phyloP scores from a whole-genome alignment of 2,113 vertebrate genomes.

The Willisornis vidua region DNA sequence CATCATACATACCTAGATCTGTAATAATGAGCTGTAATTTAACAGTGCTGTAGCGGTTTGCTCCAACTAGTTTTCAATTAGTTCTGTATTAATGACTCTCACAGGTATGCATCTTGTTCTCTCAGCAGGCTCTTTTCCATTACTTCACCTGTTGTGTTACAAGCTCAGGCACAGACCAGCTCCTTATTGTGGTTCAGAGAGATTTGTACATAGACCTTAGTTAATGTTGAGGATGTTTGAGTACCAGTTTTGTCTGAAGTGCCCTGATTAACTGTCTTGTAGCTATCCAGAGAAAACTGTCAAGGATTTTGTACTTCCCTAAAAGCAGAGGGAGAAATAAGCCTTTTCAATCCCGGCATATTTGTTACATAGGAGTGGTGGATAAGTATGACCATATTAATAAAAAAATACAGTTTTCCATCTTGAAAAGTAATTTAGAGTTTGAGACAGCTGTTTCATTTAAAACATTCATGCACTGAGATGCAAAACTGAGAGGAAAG shows the following conservation, averaged over 20 bases:
- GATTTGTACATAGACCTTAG: not conserved
- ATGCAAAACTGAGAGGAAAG: not conserved
- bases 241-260: not conserved
- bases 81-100: not conserved
- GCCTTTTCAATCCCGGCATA: not conserved
- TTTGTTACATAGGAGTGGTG: not conserved
- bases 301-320: not conserved
- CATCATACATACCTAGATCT: not conserved
- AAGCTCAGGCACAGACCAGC: not conserved
- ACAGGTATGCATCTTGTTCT: not conserved
- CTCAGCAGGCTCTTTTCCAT: not conserved
- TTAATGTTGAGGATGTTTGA: not conserved
- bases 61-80: not conserved
- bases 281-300: not conserved
- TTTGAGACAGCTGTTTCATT: conserved; percentile 13
- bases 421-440: conserved; percentile 25
- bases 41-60: not conserved
- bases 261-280: not conserved
- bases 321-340: not conserved
- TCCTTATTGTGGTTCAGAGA: not conserved
- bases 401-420: not conserved
- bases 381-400: not conserved
- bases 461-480: not conserved
- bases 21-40: not conserved
- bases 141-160: not conserved